These are phyloP conservation scores for Sorex fumeus DNA, from an alignment of 2,113 vertebrate species.

Conservation along the genomic window DNA sequence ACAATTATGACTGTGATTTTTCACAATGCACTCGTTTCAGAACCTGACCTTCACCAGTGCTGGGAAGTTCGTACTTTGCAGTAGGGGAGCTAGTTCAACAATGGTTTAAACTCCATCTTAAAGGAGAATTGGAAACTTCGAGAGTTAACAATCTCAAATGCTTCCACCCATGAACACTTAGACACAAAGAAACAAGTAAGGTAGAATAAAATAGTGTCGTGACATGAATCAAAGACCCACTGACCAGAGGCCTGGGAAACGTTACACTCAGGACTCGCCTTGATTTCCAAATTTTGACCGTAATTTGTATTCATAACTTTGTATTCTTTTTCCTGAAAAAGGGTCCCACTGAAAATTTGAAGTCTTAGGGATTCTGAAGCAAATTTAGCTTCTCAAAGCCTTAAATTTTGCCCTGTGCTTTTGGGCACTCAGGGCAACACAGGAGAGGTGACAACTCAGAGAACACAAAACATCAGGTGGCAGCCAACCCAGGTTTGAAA, in stretches of 20 bases:
- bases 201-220: neutral
- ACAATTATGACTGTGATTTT: constrained; percentile 3
- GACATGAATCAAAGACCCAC: neutral
- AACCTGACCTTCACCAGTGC: neutral
- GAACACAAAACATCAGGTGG: too few species aligned
- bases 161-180: constrained; percentile 9
- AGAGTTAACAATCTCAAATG: neutral
- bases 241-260: neutral
- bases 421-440: neutral
- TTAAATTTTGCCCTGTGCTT: neutral
- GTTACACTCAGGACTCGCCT: neutral
- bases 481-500: neutral
- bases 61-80: neutral
- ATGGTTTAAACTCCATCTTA: constrained; percentile 30
- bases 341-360: neutral
- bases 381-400: neutral
- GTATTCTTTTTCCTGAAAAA: neutral
- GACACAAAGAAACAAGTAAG: constrained; percentile 56
- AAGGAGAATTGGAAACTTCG: constrained; percentile 28
- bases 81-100: constrained; percentile 28
- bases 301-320: constrained; percentile 9
- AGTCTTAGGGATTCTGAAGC: neutral
- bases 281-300: neutral
- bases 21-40: neutral
- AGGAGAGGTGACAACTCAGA: neutral